Conservation (phyloP, 2,888 invertebrate species). For the Stenodema calcarata region DNA sequence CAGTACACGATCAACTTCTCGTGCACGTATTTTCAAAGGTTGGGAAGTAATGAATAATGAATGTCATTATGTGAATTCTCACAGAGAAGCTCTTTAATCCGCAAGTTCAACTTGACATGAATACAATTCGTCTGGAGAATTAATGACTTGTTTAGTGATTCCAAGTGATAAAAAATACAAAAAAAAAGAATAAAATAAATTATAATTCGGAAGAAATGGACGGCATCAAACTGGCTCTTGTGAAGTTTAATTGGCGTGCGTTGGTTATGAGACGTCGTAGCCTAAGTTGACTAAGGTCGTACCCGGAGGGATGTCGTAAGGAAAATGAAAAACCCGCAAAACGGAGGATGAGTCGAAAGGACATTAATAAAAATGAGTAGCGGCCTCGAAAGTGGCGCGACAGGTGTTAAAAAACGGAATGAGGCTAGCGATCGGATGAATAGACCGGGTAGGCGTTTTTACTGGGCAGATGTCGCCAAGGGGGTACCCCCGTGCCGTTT, state of each 20-base stretch:
- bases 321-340: background rate
- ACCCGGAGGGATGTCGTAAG: background rate
- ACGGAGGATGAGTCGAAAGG: background rate
- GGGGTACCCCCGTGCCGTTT: background rate
- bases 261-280: background rate
- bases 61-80: background rate
- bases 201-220: too few relatives aligned
- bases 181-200: too few relatives aligned
- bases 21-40: background rate
- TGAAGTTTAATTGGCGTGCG: background rate
- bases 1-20: background rate
- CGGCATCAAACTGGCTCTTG: background rate
- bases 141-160: background rate
- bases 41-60: background rate
- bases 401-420: slow-evolving; percentile 2
- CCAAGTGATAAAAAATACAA: background rate
- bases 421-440: background rate
- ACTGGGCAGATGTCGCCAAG: background rate
- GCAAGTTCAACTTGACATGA: background rate
- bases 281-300: too few relatives aligned
- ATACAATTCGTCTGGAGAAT: background rate
- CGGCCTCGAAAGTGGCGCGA: background rate
- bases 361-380: background rate
- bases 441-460: background rate
- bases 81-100: background rate